Conservation (phyloP, 1,140 invertebrate genomes). For the Venustaconcha ellipsiformis region DNA sequence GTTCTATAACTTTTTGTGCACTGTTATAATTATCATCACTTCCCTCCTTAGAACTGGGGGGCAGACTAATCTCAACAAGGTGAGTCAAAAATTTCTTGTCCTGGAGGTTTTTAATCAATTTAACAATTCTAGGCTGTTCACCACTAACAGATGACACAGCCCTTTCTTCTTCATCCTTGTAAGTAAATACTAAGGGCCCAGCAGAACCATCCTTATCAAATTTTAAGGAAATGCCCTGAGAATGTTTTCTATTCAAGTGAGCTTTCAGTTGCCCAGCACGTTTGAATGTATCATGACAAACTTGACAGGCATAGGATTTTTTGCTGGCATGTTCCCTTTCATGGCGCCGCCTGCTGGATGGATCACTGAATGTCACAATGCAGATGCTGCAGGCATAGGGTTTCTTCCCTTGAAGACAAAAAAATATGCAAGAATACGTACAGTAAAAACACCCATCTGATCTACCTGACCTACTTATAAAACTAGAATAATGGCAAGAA, state of each 20-base stretch:
- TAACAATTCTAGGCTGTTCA: conserved; percentile 36
- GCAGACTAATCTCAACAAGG: no score
- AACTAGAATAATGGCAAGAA: no score
- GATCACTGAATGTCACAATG: conserved; percentile 71
- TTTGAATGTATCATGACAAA: conserved; percentile 60
- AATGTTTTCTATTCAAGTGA: conserved; percentile 48
- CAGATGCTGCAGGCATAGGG: conserved; percentile 97
- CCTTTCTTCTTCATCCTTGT: conserved; percentile 14
- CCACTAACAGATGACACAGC: conserved; percentile 5
- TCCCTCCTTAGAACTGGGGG: no score
- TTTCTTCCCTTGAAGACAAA: conserved; percentile 79
- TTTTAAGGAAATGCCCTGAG: conserved; percentile 7
- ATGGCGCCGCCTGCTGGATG: conserved; percentile 61
- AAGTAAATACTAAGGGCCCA: conserved; percentile 4
- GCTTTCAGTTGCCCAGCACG: conserved; percentile 48
- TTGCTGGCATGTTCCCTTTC: conserved; percentile 69
- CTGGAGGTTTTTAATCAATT: conserved; percentile 40
- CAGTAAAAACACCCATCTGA: no score
- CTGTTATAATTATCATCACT: no score
- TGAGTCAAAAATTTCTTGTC: background rate
- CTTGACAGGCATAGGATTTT: conserved; percentile 61
- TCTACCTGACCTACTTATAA: no score
- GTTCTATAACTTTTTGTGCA: no score
- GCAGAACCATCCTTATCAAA: conserved; percentile 12
- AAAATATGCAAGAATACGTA: no score